Percentiles rank a stretch among this genome's conserved stretches.
phyloP scores from a whole-genome alignment of 1,140 invertebrate genomes.

The Littorina saxatilis region DNA sequence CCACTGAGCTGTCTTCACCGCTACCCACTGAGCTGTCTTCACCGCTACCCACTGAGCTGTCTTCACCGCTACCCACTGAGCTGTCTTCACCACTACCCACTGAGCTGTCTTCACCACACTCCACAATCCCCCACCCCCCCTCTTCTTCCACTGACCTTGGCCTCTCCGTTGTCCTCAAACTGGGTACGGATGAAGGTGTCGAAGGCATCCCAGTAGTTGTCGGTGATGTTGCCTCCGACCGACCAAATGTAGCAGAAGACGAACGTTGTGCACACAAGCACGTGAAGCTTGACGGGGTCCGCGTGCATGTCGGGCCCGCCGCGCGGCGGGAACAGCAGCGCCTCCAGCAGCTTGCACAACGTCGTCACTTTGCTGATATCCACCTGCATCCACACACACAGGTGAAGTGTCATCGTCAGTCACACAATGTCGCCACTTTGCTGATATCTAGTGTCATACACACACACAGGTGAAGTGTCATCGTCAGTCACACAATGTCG shows the following conservation, averaged over 20 bases:
- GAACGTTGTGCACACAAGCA: slow-evolving; percentile 84
- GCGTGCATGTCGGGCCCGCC: slow-evolving; percentile 76
- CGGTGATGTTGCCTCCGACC: slow-evolving; percentile 87
- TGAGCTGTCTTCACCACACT: too few relatives aligned
- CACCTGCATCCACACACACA: slow-evolving; percentile 79
- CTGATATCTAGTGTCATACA: too few relatives aligned
- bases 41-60: too few relatives aligned
- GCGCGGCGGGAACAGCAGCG: slow-evolving; percentile 78
- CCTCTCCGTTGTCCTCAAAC: slow-evolving; percentile 83
- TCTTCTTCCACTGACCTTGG: slow-evolving; percentile 69
- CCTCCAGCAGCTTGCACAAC: slow-evolving; percentile 84
- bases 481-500: too few relatives aligned
- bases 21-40: too few relatives aligned
- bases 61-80: too few relatives aligned
- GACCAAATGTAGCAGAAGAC: slow-evolving; percentile 88
- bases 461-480: too few relatives aligned
- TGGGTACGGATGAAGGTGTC: slow-evolving; percentile 83
- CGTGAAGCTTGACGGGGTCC: slow-evolving; percentile 73
- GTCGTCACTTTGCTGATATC: slow-evolving; percentile 87
- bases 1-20: too few relatives aligned
- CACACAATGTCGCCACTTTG: too few relatives aligned
- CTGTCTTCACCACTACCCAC: too few relatives aligned
- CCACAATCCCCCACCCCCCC: background rate
- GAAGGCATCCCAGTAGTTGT: slow-evolving; percentile 82
- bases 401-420: too few relatives aligned